Evolutionary conservation across 2,888 invertebrate species (phyloP).

Genomic region (Tyria jacobaeae): DNA sequence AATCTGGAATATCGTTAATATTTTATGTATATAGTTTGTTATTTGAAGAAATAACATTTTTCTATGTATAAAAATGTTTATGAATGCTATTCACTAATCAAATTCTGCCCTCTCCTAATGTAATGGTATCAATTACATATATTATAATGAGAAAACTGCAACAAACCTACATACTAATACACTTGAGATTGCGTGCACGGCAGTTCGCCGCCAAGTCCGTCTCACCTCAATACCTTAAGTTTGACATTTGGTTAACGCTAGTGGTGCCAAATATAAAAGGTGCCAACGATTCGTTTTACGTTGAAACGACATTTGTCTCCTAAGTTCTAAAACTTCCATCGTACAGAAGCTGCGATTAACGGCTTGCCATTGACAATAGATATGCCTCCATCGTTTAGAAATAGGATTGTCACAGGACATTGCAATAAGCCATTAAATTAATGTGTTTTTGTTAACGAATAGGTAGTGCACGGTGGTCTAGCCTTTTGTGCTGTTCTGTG

Average conservation of each 20-base stretch:
- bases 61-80: conserved; percentile 10
- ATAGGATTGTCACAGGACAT: conserved; percentile 20
- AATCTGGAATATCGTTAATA: background rate
- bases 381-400: conserved; percentile 22
- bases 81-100: background rate
- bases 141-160: conserved; percentile 15
- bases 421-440: background rate
- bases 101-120: conserved; percentile 14
- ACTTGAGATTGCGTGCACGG: conserved; percentile 9
- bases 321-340: conserved; percentile 27
- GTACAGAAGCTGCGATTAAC: conserved; percentile 24
- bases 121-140: conserved; percentile 19
- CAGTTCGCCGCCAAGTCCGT: conserved; percentile 21
- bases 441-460: background rate
- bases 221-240: conserved; percentile 22
- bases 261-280: conserved; percentile 81
- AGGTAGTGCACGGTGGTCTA: background rate
- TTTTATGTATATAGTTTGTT: conserved; percentile 18
- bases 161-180: background rate
- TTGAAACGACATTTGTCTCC: conserved; percentile 31
- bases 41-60: conserved; percentile 20
- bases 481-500: background rate
- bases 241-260: conserved; percentile 62
- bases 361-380: conserved; percentile 39
- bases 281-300: conserved; percentile 68